Evolutionary conservation across 2,888 invertebrate species (phyloP).

Genomic region (Tetheella fluctuosa): DNA sequence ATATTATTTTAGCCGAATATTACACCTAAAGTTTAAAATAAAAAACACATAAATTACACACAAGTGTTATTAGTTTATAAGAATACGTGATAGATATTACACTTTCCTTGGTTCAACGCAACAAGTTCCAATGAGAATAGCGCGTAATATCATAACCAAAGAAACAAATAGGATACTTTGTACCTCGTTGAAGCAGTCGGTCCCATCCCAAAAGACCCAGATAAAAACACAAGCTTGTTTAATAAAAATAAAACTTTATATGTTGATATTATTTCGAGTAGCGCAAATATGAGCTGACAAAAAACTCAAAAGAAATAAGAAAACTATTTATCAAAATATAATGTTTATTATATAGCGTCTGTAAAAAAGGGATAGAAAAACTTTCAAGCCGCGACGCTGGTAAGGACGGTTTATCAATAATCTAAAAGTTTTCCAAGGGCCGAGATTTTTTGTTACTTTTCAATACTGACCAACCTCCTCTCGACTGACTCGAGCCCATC

Average conservation of each 20-base stretch:
- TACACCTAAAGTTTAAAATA: background rate
- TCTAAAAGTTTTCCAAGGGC: background rate
- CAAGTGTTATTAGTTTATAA: no score
- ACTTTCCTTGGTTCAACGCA: background rate
- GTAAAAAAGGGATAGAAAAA: background rate
- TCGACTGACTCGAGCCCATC: background rate
- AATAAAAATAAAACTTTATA: background rate
- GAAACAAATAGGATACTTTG: background rate
- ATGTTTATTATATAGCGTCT: background rate
- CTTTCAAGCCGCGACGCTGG: background rate
- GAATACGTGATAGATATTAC: background rate
- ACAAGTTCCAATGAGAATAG: conserved; percentile 3
- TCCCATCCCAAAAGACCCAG: background rate
- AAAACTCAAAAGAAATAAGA: background rate
- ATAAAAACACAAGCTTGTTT: background rate
- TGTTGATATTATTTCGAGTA: background rate
- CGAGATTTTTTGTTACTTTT: conserved; percentile 6
- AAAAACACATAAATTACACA: background rate
- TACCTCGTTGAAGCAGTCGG: background rate
- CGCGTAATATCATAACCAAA: background rate
- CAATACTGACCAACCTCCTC: conserved; percentile 10
- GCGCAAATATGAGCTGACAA: background rate
- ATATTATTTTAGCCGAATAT: background rate
- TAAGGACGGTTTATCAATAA: conserved; percentile 1
- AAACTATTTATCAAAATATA: background rate